Percentiles rank a stretch among this genome's conserved stretches.
Conservation (phyloP, 2,113 vertebrate species). For the Hemiscyllium ocellatum region DNA sequence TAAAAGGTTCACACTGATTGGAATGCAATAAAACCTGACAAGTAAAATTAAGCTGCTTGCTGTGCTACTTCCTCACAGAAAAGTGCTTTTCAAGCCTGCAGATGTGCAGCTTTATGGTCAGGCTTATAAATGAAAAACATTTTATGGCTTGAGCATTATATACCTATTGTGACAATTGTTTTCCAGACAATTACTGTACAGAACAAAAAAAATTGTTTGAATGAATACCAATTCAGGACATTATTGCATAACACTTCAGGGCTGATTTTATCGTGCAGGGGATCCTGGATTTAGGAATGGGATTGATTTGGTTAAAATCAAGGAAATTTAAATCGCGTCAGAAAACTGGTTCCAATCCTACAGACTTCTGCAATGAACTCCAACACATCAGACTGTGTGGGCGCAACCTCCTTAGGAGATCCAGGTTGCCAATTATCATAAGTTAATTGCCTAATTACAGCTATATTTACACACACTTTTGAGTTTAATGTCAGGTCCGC, state of each 20-base stretch:
- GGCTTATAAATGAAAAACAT: not conserved
- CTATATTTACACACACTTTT: not conserved
- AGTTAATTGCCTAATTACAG: not conserved
- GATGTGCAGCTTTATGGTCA: slow-evolving; percentile 5
- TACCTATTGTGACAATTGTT: not conserved
- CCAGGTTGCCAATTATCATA: not conserved
- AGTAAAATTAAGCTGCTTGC: not conserved
- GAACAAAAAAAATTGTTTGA: not conserved
- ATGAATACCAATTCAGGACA: not conserved
- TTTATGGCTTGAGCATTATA: not conserved
- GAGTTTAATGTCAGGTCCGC: not conserved
- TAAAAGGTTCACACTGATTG: no score
- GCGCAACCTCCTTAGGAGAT: not conserved
- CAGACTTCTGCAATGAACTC: not conserved
- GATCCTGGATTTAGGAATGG: not conserved
- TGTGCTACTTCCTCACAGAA: not conserved
- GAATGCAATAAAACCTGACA: slow-evolving; percentile 28
- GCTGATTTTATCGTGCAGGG: not conserved
- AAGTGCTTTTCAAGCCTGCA: not conserved
- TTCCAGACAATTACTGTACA: not conserved
- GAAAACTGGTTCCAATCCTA: not conserved
- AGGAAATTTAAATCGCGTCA: not conserved
- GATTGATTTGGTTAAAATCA: not conserved
- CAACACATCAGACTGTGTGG: not conserved
- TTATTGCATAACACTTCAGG: not conserved